Base-by-base conservation (phyloP, 2,113 vertebrate genomes). In the Paradoxurus hermaphroditus region DNA sequence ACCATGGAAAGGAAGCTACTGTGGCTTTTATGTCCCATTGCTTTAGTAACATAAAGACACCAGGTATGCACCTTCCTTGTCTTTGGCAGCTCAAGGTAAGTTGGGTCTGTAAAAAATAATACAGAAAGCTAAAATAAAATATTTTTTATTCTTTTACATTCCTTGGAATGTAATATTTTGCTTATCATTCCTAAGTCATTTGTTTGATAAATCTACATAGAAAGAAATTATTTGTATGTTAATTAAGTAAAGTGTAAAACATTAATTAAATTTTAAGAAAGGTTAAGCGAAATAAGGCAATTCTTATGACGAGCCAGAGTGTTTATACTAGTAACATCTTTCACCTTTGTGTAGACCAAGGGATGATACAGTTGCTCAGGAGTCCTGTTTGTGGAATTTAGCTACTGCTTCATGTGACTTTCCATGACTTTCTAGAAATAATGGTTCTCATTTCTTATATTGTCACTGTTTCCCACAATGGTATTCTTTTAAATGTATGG, bases 221-320 rank as follows among this genome's bases (percentile, higher is more conserved):
- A 65, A 84, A 29, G n/a, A 5, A 96, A 95, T 90, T 23, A 97
- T 85, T 85, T 96, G 44, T 87, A 87, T 95, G 39, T 95, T 93
- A 95, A 92, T 94, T 94, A 96, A 97, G 82, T 49, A 92, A 95
- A 89, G 56, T 96, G 36, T 95, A 89, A 98, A 97, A 94, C 78
- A 94, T 92, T 96, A 53, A 89, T 96, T 90, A 95, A 59, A 85
- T 91, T 82, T 51, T 89, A 82, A 86, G 89, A 94, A 82, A 97
- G 79, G 46, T 67, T 72, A 67, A 90, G 81, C 79, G 90, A 96
- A 96, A 51, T 53, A 67, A 93, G 85, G n/a, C 51, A 86, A 29
- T 15, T 91, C 86, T 96, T 90, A 96, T 7, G 15, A 75, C 92
- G 39, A 95, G 65, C 49, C 63, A 70, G 65, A 83, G 12, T 44